phyloP scores from a whole-genome alignment of 2,113 vertebrate species.

The Rhabdomys dilectus region DNA sequence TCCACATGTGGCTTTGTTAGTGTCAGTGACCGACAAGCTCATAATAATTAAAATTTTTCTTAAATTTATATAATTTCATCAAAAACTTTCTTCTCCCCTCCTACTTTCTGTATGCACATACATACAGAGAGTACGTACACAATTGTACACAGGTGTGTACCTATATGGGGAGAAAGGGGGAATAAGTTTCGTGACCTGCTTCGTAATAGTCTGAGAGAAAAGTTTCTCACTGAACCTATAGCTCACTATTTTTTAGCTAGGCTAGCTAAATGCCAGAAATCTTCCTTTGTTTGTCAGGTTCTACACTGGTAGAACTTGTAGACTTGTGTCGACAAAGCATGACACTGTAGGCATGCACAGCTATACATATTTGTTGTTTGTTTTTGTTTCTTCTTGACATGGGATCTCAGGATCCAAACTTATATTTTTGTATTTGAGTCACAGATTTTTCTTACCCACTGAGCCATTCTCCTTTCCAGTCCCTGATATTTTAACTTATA shows the following conservation, averaged over 20 bases:
- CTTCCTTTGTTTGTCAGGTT: neutral
- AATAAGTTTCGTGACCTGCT: neutral
- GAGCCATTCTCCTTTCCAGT: neutral
- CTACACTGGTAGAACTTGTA: no score
- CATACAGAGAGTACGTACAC: neutral
- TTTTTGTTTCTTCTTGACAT: neutral
- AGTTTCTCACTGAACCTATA: no score
- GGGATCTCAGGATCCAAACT: neutral
- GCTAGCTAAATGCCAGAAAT: neutral
- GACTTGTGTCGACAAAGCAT: no score
- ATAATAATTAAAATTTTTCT: neutral
- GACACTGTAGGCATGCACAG: neutral
- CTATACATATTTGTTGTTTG: neutral
- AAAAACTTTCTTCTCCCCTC: neutral
- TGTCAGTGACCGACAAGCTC: neutral
- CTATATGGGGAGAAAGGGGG: neutral
- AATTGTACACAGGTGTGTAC: neutral
- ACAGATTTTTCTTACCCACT: neutral
- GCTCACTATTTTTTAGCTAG: neutral
- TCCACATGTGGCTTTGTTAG: no score
- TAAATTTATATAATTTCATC: neutral
- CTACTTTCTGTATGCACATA: no score
- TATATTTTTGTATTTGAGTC: neutral
- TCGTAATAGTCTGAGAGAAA: no score
- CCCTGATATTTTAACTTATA: neutral